phyloP scores from a whole-genome alignment of 1,140 invertebrate genomes.

The Stratiolaelaps scimitus region DNA sequence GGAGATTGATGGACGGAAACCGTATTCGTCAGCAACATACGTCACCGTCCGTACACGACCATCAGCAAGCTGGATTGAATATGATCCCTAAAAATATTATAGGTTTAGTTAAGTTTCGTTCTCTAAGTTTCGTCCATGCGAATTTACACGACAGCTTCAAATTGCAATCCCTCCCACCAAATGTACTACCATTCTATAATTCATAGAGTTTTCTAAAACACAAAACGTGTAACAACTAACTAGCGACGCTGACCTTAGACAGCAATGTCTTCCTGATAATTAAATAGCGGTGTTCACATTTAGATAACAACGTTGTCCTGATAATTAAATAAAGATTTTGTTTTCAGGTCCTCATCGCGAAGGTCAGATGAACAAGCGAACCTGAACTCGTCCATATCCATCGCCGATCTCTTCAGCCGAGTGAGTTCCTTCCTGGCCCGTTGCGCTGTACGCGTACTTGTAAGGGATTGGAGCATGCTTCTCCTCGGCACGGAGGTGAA shows the following conservation, averaged over 20 bases:
- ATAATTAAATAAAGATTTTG: no score
- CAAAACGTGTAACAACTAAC: no score
- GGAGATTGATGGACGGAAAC: neutral
- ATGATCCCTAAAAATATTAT: no score
- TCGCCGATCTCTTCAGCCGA: neutral
- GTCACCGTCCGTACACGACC: neutral
- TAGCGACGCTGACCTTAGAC: no score
- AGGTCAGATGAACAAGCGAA: neutral
- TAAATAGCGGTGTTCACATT: no score
- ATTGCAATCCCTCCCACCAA: no score
- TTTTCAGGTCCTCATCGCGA: no score
- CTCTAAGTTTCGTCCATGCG: neutral
- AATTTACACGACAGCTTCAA: no score
- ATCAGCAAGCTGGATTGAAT: conserved; percentile 11
- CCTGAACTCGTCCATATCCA: conserved; percentile 13
- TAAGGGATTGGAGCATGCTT: conserved; percentile 1
- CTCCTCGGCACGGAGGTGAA: neutral
- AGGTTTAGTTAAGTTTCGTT: neutral
- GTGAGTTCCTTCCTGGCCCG: neutral
- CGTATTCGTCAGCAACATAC: conserved; percentile 23
- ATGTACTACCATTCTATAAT: no score
- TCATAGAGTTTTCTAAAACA: no score
- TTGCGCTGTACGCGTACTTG: neutral
- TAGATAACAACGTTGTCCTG: no score
- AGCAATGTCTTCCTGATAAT: no score